Evolutionary conservation across 1,140 invertebrate genomes (phyloP), one percentile per base, ranked within the genome.

Genomic region (Chionoecetes opilio): DNA sequence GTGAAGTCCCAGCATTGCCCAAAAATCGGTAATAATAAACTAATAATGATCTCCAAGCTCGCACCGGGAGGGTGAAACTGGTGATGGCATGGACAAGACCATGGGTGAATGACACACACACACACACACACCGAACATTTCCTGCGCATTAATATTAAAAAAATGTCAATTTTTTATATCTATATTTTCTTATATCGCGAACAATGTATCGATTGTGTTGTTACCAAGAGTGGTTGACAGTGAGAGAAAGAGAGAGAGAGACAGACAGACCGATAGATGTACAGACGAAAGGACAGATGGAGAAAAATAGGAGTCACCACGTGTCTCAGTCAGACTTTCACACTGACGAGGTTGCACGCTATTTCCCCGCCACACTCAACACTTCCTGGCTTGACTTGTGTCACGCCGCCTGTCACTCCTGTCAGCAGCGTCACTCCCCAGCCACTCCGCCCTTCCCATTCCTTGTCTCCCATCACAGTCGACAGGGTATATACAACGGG

Each of bases 191-290:
- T n/a, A n/a, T n/a, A n/a, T n/a, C n/a, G n/a, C 63, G 21, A 75
- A n/a, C n/a, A n/a, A 17, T 75, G 63, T 75, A 75, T 75, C 63
- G 63, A n/a, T 17, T 75, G 21, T n/a, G 63, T n/a, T 75, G 63
- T n/a, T 17, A 75, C 21, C 63, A 26, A 75, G 63, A 75, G 63
- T 75, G 63, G 63, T 26, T 75, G n/a, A n/a, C 63, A 5, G 63
- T 75, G 63, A 75, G 63, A 75, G 63, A 75, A 26, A 75, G 63
- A 75, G 63, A 75, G 63, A 75, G 63, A 75, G 63, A 75, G 63
- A n/a, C n/a, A n/a, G n/a, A n/a, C n/a, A n/a, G n/a, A n/a, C n/a
- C n/a, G n/a, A n/a, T n/a, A n/a, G n/a, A n/a, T n/a, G n/a, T n/a
- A n/a, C n/a, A n/a, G n/a, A n/a, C n/a, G n/a, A n/a, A n/a, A n/a